Evolutionary conservation across 2,888 invertebrate genomes (phyloP).

Genomic region (Achlya flavicornis): DNA sequence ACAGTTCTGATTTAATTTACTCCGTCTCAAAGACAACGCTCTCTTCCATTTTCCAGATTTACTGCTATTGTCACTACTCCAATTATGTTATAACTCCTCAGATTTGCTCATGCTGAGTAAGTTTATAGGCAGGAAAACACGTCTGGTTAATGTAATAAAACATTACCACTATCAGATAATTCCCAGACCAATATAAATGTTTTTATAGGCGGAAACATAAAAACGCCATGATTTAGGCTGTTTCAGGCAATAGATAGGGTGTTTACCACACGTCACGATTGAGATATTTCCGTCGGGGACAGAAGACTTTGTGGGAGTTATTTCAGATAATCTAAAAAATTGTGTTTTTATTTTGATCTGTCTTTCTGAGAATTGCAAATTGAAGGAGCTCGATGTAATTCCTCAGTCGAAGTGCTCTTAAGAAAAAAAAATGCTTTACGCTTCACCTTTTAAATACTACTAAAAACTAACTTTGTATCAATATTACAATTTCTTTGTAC

Average conservation of each 20-base stretch:
- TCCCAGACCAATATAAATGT: neutral
- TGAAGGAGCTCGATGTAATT: too few relatives aligned
- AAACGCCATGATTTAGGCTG: conserved; percentile 12
- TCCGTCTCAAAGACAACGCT: neutral
- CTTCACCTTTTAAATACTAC: neutral
- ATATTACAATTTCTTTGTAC: neutral
- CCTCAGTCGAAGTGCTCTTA: too few relatives aligned
- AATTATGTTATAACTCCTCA: conserved; percentile 5
- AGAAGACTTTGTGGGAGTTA: neutral
- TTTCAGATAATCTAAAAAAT: neutral
- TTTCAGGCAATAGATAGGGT: conserved; percentile 6
- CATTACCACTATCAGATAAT: neutral
- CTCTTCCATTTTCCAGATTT: neutral
- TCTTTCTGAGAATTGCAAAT: neutral
- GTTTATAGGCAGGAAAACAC: neutral
- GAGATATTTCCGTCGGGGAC: neutral
- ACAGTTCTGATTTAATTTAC: neutral
- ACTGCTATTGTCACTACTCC: neutral
- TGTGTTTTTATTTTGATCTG: too few relatives aligned
- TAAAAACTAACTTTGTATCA: neutral
- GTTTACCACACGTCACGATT: neutral
- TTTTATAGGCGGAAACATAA: conserved; percentile 10
- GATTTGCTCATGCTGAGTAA: neutral
- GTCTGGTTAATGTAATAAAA: neutral
- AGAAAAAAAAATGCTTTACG: too few relatives aligned